Conservation (phyloP, 2,113 vertebrate genomes). For the Megaleporinus macrocephalus region DNA sequence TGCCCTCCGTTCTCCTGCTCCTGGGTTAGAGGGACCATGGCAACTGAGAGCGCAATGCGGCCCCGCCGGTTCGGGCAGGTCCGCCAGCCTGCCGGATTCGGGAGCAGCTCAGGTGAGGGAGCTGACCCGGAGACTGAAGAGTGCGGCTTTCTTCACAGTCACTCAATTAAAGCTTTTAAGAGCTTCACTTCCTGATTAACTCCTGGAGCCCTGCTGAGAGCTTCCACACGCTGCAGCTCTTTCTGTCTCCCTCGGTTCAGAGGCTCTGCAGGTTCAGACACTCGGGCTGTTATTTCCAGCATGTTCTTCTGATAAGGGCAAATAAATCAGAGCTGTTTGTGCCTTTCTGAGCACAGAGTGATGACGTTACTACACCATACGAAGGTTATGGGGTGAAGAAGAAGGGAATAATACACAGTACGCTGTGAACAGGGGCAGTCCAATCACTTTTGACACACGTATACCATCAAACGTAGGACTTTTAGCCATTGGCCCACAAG, state of each 20-base stretch:
- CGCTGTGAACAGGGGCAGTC: too few relatives aligned
- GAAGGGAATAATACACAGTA: not conserved
- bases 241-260: not conserved
- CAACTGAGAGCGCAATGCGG: not conserved
- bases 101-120: constrained; percentile 12
- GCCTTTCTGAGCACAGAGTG: too few relatives aligned
- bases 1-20: not conserved
- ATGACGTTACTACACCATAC: too few relatives aligned
- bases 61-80: not conserved
- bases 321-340: too few relatives aligned
- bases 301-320: too few relatives aligned
- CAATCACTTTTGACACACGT: too few relatives aligned
- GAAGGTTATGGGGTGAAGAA: not conserved
- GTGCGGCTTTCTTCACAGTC: not conserved
- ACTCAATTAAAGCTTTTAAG: constrained; percentile 30
- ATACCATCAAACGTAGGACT: too few relatives aligned
- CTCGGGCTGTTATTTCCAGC: too few relatives aligned
- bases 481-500: too few relatives aligned
- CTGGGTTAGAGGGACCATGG: not conserved
- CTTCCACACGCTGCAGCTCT: not conserved
- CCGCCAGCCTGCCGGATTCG: constrained; percentile 7
- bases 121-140: constrained; percentile 29
- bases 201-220: not conserved
- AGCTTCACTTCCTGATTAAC: constrained; percentile 17
- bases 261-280: too few relatives aligned